A percentile compares a stretch with the other conserved stretches of the same genome.
Conservation (phyloP, 64 coral and sea anemone species). For the Pocillopora verrucosa region DNA sequence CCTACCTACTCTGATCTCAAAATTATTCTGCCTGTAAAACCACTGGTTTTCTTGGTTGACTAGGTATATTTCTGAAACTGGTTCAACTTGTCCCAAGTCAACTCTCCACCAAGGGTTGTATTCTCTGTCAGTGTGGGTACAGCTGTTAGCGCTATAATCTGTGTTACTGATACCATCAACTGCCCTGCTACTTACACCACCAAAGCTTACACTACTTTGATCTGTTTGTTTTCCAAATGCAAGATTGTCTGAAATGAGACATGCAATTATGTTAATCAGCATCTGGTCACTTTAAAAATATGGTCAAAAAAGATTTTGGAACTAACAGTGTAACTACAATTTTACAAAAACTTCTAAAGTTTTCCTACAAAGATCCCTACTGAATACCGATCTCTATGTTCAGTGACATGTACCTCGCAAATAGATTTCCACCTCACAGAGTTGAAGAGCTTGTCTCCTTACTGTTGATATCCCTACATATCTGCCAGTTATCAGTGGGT, state of each 20-base stretch:
- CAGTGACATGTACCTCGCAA: too few relatives aligned
- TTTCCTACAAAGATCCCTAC: too few relatives aligned
- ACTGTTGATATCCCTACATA: neutral
- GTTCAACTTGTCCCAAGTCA: too few relatives aligned
- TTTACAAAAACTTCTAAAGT: too few relatives aligned
- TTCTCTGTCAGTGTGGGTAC: neutral
- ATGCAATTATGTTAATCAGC: neutral
- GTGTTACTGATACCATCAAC: neutral
- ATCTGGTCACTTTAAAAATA: too few relatives aligned
- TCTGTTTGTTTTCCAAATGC: neutral
- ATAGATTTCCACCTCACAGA: too few relatives aligned
- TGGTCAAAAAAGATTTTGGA: too few relatives aligned
- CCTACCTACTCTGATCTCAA: slow-evolving; percentile 8
- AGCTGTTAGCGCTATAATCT: neutral
- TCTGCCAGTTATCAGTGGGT: neutral
- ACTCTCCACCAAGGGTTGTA: slow-evolving; percentile 3
- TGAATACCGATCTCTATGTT: too few relatives aligned
- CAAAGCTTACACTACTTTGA: neutral
- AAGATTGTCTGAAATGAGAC: neutral
- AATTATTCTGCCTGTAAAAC: too few relatives aligned
- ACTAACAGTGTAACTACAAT: too few relatives aligned
- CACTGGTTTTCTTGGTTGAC: neutral
- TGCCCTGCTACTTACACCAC: neutral
- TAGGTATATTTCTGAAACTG: neutral
- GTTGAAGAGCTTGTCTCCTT: neutral